phyloP scores from a whole-genome alignment of 2,888 invertebrate species.

The Oscheius myriophilus region DNA sequence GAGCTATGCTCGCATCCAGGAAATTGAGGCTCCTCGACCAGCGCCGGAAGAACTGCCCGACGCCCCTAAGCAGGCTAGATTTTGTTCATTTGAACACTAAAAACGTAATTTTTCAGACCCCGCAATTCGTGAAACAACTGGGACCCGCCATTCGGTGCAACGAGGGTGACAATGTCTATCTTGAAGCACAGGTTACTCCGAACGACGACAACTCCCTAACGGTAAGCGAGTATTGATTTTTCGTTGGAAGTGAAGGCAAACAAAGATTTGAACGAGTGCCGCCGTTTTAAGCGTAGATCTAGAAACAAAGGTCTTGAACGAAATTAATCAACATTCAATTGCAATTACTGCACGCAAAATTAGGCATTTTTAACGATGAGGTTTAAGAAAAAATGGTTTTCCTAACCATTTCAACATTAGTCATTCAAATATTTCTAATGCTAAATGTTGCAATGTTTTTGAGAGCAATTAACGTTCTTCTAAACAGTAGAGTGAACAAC shows the following conservation, averaged over 20 bases:
- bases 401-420: too few relatives aligned
- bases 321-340: too few relatives aligned
- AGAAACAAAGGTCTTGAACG: not conserved
- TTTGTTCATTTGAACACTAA: not conserved
- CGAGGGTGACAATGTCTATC: constrained; percentile 73
- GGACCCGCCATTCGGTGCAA: constrained; percentile 64
- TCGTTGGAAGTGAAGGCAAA: constrained; percentile 1
- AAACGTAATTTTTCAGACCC: constrained; percentile 40
- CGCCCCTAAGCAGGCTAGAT: constrained; percentile 50
- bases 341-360: not conserved
- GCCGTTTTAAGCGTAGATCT: not conserved
- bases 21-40: constrained; percentile 65
- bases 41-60: constrained; percentile 61
- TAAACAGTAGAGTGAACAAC: too few relatives aligned
- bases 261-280: constrained; percentile 11
- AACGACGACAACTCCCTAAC: constrained; percentile 72
- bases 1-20: constrained; percentile 63
- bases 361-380: too few relatives aligned
- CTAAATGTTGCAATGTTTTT: too few relatives aligned
- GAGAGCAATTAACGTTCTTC: too few relatives aligned
- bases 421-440: too few relatives aligned
- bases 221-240: constrained; percentile 36
- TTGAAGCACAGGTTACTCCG: constrained; percentile 73
- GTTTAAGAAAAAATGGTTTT: too few relatives aligned
- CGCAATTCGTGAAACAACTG: constrained; percentile 63